Conservation (phyloP, 92 coral and sea anemone species). For the Heliopora coerulea region DNA sequence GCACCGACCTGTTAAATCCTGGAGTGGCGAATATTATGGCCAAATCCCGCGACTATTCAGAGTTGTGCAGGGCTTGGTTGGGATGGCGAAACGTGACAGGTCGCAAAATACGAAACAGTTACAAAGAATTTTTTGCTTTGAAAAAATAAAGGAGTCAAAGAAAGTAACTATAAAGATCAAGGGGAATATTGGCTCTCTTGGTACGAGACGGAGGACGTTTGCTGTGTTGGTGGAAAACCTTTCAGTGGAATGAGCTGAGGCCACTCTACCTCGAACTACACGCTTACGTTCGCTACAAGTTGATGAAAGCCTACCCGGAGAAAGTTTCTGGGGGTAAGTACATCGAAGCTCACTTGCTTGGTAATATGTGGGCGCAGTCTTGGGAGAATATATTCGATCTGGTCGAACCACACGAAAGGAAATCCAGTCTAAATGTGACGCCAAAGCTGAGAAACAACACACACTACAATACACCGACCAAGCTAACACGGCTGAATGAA, state of each 20-base stretch:
- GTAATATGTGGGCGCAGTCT: slow-evolving; percentile 87
- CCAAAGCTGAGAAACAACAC: slow-evolving; percentile 50
- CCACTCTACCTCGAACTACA: slow-evolving; percentile 88
- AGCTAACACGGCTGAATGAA: slow-evolving; percentile 67
- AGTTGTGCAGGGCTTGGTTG: slow-evolving; percentile 66
- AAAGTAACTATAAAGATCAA: slow-evolving; percentile 53
- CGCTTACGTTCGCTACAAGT: slow-evolving; percentile 78
- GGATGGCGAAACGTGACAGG: slow-evolving; percentile 87
- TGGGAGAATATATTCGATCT: slow-evolving; percentile 75
- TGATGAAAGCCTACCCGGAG: slow-evolving; percentile 49
- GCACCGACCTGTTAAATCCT: slow-evolving; percentile 63
- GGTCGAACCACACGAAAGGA: slow-evolving; percentile 64
- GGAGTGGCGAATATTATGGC: slow-evolving; percentile 63
- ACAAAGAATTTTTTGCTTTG: slow-evolving; percentile 57
- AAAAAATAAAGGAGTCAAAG: slow-evolving; percentile 77
- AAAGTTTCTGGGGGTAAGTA: slow-evolving; percentile 47
- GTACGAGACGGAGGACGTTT: slow-evolving; percentile 59
- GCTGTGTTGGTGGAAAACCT: slow-evolving; percentile 56
- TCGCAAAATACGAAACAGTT: slow-evolving; percentile 63
- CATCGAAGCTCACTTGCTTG: slow-evolving; percentile 83
- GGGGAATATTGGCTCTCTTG: slow-evolving; percentile 74
- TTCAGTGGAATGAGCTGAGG: slow-evolving; percentile 66
- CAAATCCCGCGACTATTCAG: slow-evolving; percentile 40
- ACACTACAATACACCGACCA: slow-evolving; percentile 42
- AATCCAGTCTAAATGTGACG: slow-evolving; percentile 73